Evolutionary conservation across 1,140 invertebrate species (phyloP).

Genomic region (Macrotrachela quadricornifera): DNA sequence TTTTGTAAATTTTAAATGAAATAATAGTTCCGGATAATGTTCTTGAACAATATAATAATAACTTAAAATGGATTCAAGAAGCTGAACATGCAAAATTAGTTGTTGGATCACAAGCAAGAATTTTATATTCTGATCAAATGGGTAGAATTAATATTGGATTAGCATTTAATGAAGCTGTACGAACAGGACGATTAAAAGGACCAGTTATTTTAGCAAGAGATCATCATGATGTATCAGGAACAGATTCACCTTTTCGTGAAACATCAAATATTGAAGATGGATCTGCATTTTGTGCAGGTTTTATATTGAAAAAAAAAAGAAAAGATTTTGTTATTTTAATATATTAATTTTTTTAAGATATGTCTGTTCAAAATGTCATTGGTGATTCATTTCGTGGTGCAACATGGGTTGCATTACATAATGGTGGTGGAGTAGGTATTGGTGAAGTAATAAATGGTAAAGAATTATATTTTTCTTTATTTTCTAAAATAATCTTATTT

Average conservation of each 20-base stretch:
- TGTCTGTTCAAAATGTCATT: conserved; percentile 46
- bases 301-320: not conserved
- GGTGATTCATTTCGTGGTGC: conserved; percentile 44
- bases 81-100: conserved; percentile 40
- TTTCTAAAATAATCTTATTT: no score
- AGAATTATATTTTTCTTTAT: no score
- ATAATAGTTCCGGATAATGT: conserved; percentile 28
- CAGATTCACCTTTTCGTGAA: conserved; percentile 45
- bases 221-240: conserved; percentile 48
- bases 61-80: conserved; percentile 41
- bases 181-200: conserved; percentile 29
- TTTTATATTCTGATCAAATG: conserved; percentile 41
- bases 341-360: conserved; percentile 27
- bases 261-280: conserved; percentile 47
- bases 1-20: no score
- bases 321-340: not conserved
- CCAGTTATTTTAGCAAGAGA: conserved; percentile 43
- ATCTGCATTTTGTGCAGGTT: conserved; percentile 41
- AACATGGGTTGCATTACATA: conserved; percentile 47
- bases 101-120: conserved; percentile 42
- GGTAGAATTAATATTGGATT: conserved; percentile 36
- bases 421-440: conserved; percentile 48
- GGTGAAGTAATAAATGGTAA: conserved; percentile 43
- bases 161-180: conserved; percentile 42
- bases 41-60: conserved; percentile 39